These are phyloP conservation scores for Chondrilla cf. caribensis DNA, from an alignment of 37 sponge, comb jelly and placozoan genomes.

Conservation along the genomic window DNA sequence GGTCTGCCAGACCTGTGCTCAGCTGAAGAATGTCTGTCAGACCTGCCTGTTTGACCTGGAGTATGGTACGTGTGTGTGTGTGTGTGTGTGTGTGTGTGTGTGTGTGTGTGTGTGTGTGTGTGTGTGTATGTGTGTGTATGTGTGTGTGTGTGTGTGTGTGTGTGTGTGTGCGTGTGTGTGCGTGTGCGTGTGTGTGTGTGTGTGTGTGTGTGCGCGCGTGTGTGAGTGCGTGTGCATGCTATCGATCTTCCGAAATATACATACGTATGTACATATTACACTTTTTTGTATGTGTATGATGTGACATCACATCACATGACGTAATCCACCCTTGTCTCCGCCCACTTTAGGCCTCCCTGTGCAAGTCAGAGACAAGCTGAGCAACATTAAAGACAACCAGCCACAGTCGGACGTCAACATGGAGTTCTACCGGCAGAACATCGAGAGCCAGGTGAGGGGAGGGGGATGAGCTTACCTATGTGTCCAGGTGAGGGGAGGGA, in stretches of 20 bases:
- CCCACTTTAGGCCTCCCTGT: conserved; percentile 84
- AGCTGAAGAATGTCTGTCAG: conserved; percentile 98
- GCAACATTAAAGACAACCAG: conserved; percentile 68
- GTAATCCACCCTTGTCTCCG: no score
- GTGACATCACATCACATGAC: no score
- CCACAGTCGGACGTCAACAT: conserved; percentile 92
- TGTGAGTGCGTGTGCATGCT: no score
- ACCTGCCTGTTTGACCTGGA: conserved; percentile 89
- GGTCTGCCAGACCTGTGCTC: conserved; percentile 97
- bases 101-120: neutral
- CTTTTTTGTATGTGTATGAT: no score
- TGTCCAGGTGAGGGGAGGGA: neutral
- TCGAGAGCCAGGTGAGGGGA: conserved; percentile 60
- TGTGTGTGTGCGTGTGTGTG: neutral
- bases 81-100: neutral
- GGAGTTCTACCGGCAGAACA: conserved; percentile 90
- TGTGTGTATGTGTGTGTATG: neutral
- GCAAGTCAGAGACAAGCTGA: conserved; percentile 83
- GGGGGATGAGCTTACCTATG: neutral
- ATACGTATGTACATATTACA: no score
- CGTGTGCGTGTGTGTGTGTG: neutral
- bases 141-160: conserved; percentile 10
- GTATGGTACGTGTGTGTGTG: conserved; percentile 17
- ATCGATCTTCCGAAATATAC: no score
- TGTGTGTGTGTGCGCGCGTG: neutral